A percentile compares a stretch with the other conserved stretches of the same genome.
Conservation (phyloP, 2,113 vertebrate genomes). For the Gnathonemus longibarbis region DNA sequence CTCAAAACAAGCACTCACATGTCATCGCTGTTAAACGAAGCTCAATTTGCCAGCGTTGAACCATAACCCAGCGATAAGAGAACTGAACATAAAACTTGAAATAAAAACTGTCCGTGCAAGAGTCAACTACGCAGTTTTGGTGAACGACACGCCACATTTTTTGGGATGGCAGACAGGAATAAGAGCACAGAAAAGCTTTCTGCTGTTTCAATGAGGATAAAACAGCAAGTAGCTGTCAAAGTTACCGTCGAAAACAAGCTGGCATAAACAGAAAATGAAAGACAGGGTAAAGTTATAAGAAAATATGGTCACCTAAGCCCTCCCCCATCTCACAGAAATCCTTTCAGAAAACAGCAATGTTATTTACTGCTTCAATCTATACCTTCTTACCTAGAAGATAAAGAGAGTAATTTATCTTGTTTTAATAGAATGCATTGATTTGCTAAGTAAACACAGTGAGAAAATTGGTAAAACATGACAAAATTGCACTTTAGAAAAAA, state of each 20-base stretch:
- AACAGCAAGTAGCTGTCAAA: not conserved
- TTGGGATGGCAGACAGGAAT: not conserved
- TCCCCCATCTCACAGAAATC: not conserved
- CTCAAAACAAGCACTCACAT: not conserved
- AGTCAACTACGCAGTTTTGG: not conserved
- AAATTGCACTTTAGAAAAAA: not conserved
- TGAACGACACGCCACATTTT: not conserved
- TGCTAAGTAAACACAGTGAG: not conserved
- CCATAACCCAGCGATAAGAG: constrained; percentile 3
- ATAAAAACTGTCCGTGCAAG: not conserved
- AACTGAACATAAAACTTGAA: not conserved
- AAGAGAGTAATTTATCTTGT: not conserved
- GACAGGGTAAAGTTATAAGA: not conserved
- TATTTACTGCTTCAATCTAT: not conserved
- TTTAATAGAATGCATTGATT: not conserved
- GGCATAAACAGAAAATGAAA: not conserved
- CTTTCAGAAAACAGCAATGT: not conserved
- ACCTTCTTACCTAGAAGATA: not conserved
- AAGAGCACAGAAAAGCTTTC: not conserved
- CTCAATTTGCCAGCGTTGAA: not conserved
- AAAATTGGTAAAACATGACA: not conserved
- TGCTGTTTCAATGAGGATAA: not conserved
- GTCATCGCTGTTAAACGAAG: constrained; percentile 5
- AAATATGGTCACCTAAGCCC: not conserved
- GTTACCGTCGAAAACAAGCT: not conserved